Evolutionary conservation across 1,140 invertebrate species (phyloP), one percentile per base, ranked within the genome.

Genomic region (Cydia strobilella): DNA sequence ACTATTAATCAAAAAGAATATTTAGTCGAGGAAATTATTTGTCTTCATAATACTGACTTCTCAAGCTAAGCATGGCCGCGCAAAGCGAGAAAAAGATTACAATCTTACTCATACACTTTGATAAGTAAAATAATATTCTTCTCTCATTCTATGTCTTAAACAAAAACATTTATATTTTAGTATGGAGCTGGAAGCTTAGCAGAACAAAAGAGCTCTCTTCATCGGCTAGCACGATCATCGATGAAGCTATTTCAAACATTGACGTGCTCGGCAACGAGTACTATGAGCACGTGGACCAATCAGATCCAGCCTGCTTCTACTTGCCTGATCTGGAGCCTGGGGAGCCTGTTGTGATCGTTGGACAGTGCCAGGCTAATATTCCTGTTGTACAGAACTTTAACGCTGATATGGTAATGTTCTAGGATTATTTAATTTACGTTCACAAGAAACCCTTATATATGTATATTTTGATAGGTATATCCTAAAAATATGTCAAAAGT

Each of bases 111-210:
- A 3, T 35, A 35, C 7, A 9, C 7, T 35, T 35, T 35, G 31
- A 35, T 3, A 35, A 7, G 31, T 35, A 12, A 45, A 42, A n/a
- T n/a, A n/a, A n/a, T n/a, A n/a, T n/a, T 42, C 2, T 1, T 42
- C 45, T 48, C 10, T 54, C n/a, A 20, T 18, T n/a, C 51, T 20
- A 13, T n/a, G n/a, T 18, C 4, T 48, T 15, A 54, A n/a, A 18
- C 12, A 15, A 65, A 10, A 42, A 74, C 48, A 20, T 25, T 20
- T 45, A 51, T 66, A 71, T 76, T 75, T 79, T 77, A 90, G 88
- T 90, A 1, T 76, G 76, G 10, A 80, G 79, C 20, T 90, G 89
- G 89, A 88, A 88, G 73, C 74, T 90, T 0, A 87, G 89, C 59
- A 82, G 86, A 80, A 77, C 77, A 5, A 82, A 76, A 20, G 27